A percentile compares a stretch with the other conserved stretches of the same genome.
Conservation (phyloP, 1,140 invertebrate species). For the Sycophila sp. region DNA sequence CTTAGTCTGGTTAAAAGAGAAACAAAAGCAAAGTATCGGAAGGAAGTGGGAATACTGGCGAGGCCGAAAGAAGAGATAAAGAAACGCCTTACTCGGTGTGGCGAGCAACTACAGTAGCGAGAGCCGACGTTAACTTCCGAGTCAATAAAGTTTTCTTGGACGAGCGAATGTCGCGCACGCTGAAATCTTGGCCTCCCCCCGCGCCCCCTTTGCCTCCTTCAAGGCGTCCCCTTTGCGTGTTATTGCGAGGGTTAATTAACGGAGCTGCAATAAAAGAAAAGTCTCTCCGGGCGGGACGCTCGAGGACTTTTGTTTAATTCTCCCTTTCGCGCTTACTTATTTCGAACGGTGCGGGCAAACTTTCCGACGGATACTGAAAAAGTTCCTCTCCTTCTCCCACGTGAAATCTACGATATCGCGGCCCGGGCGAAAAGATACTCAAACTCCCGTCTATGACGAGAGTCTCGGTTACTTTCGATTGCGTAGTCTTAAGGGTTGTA, state of each 20-base stretch:
- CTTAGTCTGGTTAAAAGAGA: no score
- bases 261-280: conserved; percentile 6
- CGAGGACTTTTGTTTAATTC: conserved; percentile 32
- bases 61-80: neutral
- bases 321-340: conserved; percentile 4
- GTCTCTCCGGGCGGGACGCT: neutral
- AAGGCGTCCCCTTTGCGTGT: neutral
- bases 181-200: neutral
- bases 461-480: neutral
- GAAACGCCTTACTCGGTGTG: neutral
- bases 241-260: conserved; percentile 4
- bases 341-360: neutral
- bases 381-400: no score
- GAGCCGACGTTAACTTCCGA: conserved; percentile 13
- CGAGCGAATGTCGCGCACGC: neutral
- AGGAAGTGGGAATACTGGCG: no score
- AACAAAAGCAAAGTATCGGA: no score
- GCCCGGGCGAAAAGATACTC: neutral
- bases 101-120: neutral
- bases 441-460: no score
- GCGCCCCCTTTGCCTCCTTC: neutral
- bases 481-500: no score
- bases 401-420: no score
- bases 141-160: conserved; percentile 24
- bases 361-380: no score